Evolutionary conservation across 2,888 invertebrate genomes (phyloP).

Genomic region (Priocnemis perturbator): DNA sequence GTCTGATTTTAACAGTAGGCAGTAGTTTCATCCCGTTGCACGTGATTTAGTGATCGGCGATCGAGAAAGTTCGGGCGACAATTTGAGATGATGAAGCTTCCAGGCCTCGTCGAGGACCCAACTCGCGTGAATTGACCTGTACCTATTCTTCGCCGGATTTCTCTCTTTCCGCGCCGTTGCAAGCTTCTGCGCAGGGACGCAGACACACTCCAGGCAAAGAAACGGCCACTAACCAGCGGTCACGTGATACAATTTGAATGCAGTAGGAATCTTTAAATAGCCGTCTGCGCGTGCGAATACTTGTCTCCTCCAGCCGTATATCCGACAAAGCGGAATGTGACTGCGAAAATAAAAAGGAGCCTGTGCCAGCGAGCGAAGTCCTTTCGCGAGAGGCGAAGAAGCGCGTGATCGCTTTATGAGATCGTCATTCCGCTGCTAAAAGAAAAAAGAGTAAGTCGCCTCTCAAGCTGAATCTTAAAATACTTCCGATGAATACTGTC

Average conservation of each 20-base stretch:
- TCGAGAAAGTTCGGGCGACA: too few species aligned
- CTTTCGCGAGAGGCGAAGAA: neutral
- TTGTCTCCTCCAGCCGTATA: constrained; percentile 39
- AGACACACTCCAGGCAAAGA: constrained; percentile 42
- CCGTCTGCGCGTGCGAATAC: constrained; percentile 43
- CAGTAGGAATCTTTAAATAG: constrained; percentile 61
- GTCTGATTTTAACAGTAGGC: too few species aligned
- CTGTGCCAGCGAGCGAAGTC: constrained; percentile 11
- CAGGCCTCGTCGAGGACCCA: constrained; percentile 9
- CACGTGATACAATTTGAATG: constrained; percentile 52
- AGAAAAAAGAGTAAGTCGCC: too few species aligned
- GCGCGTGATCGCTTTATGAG: neutral
- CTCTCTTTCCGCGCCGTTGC: constrained; percentile 35
- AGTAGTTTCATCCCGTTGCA: too few species aligned
- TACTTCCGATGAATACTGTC: too few species aligned
- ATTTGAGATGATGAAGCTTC: too few species aligned
- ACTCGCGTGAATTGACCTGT: constrained; percentile 34
- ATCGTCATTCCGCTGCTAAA: too few species aligned
- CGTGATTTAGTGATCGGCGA: too few species aligned
- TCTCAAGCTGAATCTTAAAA: too few species aligned
- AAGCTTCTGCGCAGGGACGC: constrained; percentile 22
- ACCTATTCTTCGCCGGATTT: constrained; percentile 31
- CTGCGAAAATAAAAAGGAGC: constrained; percentile 24
- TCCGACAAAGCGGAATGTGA: constrained; percentile 32
- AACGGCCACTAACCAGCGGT: constrained; percentile 47